These are phyloP conservation scores for Calliphora vicina DNA, from an alignment of 1,140 invertebrate species.

Conservation along the genomic window DNA sequence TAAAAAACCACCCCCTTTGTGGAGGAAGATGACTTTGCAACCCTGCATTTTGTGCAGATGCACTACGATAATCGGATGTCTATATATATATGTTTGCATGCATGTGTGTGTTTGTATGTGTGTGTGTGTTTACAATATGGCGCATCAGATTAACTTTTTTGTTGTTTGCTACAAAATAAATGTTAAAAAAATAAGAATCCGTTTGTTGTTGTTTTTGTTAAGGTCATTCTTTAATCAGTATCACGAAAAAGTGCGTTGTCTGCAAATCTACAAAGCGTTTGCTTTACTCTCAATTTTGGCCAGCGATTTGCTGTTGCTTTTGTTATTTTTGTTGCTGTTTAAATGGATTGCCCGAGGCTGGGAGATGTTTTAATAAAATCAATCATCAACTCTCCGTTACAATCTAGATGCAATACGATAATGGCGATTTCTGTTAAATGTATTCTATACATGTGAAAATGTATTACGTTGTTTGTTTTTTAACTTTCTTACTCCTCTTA, in stretches of 20 bases:
- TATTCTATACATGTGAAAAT: background rate
- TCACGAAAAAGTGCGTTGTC: background rate
- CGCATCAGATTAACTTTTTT: conserved; percentile 25
- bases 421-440: background rate
- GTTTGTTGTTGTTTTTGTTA: background rate
- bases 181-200: background rate
- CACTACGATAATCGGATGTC: background rate
- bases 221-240: conserved; percentile 16
- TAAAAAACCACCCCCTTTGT: conserved; percentile 7
- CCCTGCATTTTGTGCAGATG: background rate
- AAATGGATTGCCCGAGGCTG: background rate
- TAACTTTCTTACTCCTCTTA: background rate
- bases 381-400: background rate
- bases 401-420: background rate
- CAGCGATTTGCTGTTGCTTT: background rate
- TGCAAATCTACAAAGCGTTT: background rate
- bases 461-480: background rate
- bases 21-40: background rate
- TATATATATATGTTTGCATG: background rate
- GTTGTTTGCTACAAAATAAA: background rate
- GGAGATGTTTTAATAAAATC: background rate
- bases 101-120: background rate
- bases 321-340: background rate
- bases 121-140: conserved; percentile 25
- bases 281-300: background rate